A percentile compares a stretch with the other conserved stretches of the same genome.
These are phyloP conservation scores for Halictus ligatus DNA, from an alignment of 2,888 invertebrate species.

Conservation along the genomic window DNA sequence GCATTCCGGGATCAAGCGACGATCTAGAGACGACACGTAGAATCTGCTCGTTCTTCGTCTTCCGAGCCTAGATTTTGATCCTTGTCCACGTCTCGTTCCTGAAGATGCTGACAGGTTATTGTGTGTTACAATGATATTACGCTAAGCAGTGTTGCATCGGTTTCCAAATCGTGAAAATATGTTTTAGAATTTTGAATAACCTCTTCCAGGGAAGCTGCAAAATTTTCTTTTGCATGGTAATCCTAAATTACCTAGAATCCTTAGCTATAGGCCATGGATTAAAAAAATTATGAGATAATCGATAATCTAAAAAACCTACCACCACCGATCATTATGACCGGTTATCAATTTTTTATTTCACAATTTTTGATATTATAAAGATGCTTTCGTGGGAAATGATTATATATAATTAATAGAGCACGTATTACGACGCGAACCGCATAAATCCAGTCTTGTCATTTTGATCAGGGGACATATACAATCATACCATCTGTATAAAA, in stretches of 20 bases:
- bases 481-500: not conserved
- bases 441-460: not conserved
- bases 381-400: not conserved
- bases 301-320: too few relatives aligned
- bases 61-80: not conserved
- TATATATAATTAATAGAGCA: too few relatives aligned
- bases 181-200: not conserved
- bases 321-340: not conserved
- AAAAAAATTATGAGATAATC: too few relatives aligned
- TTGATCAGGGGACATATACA: not conserved
- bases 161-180: not conserved
- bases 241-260: too few relatives aligned
- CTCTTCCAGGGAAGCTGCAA: not conserved
- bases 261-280: too few relatives aligned
- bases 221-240: not conserved
- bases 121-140: not conserved
- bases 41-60: not conserved
- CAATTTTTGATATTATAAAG: not conserved
- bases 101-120: not conserved
- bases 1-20: not conserved
- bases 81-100: not conserved
- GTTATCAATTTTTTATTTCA: not conserved
- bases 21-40: conserved; percentile 16
- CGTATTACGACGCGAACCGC: not conserved
- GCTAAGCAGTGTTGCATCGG: not conserved